These are phyloP conservation scores for Corvus moneduloides DNA, from an alignment of 2,113 vertebrate genomes.

Conservation along the genomic window DNA sequence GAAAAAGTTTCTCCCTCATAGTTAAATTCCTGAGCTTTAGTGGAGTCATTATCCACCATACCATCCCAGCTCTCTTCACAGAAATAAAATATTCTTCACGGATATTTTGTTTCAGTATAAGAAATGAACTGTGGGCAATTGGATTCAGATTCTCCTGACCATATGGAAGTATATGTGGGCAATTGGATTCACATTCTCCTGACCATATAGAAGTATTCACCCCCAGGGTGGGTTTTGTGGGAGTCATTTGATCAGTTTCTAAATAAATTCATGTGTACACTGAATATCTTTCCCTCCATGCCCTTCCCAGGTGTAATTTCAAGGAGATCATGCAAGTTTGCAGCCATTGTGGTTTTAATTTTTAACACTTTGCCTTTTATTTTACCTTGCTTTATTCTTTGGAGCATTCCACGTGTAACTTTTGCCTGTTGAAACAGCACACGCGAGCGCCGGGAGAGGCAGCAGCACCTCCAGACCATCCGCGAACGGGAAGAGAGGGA, in stretches of 20 bases:
- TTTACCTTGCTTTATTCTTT: neutral
- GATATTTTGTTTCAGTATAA: neutral
- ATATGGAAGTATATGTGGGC: neutral
- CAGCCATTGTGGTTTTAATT: neutral
- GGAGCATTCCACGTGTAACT: neutral
- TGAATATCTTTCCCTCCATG: neutral
- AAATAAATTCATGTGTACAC: rapidly evolving
- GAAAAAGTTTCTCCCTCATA: neutral
- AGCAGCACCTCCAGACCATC: conserved; percentile 87
- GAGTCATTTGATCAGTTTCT: neutral
- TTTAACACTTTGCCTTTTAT: neutral
- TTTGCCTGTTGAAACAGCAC: neutral
- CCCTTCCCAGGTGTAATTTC: neutral
- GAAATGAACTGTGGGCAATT: neutral
- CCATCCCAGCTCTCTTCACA: neutral
- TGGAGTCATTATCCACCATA: neutral
- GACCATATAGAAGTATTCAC: neutral
- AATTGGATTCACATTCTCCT: neutral
- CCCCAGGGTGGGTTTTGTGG: neutral
- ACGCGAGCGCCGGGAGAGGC: conserved; percentile 83
- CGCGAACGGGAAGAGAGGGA: conserved; percentile 90
- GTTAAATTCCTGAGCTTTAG: neutral
- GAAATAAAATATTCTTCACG: neutral
- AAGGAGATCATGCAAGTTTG: neutral
- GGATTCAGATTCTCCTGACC: neutral